Evolutionary conservation across 2,888 invertebrate species (phyloP), one percentile per base, ranked within the genome.

Genomic region (Ormia ochracea): DNA sequence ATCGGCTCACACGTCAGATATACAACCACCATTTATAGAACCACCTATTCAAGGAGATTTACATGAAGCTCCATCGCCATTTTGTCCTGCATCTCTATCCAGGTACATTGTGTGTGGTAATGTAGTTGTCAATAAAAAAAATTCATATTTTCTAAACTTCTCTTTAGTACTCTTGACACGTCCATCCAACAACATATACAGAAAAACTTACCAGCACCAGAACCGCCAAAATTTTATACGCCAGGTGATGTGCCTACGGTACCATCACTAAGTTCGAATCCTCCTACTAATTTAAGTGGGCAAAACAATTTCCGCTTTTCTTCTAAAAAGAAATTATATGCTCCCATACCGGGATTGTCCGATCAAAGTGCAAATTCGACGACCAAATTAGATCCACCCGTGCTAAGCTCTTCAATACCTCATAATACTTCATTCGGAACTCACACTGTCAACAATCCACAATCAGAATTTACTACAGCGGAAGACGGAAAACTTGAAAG

Each of bases 321-420:
- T 0, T 93, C 93, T 4, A 92, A 92, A 83, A 93, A 94, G 86
- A 93, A 94, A 85, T 90, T 92, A 4, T 96, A 96, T 88, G 96
- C 95, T 0, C 94, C 93, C 84, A 93, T 94, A 84, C 96, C 96
- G 0, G 95, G 95, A 0, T 87, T 95, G 4, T 86, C 87, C 0
- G 85, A 87, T 36, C 84, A 82, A 50, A 43, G 6, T 58, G 61
- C 50, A 50, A 56, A 12, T 31, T 31, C 73, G 26, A 10, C 76
- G 23, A 19, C 54, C 26, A 41, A 43, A 43, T 56, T 75, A 31
- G 69, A 63, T 17, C 48, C 82, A 50, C 50, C 79, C 0, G 50
- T 69, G 21, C 76, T 56, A 28, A 76, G 26, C 28, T 68, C 43
- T 56, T 45, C 70, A 36, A 48, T 78, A 36, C 17, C 61, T 41